Evolutionary conservation across 2,888 invertebrate species (phyloP).

Genomic region (Temnothorax unifasciatus): DNA sequence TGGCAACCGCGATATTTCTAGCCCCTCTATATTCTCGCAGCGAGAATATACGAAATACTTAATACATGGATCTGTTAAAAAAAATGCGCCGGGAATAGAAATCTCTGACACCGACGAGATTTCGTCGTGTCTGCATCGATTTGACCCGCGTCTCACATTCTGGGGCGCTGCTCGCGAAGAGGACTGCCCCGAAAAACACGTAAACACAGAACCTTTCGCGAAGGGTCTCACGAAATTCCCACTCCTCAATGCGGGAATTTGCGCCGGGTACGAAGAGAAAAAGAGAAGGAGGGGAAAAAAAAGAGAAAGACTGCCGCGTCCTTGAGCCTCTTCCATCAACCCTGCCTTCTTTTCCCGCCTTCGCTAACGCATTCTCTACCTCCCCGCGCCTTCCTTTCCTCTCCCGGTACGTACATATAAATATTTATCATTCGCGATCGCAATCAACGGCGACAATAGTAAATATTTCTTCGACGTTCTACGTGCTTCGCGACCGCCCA

Average conservation of each 20-base stretch:
- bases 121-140: neutral
- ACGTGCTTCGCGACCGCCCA: neutral
- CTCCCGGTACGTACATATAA: neutral
- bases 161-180: neutral
- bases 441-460: constrained; percentile 34
- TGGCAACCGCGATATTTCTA: constrained; percentile 37
- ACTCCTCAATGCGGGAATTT: constrained; percentile 51
- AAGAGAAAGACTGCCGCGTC: constrained; percentile 61
- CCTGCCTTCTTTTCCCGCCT: constrained; percentile 59
- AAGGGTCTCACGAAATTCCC: constrained; percentile 9
- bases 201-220: constrained; percentile 2
- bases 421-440: constrained; percentile 39
- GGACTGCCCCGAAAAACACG: neutral
- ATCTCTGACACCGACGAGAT: neutral
- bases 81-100: neutral
- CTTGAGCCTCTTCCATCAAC: constrained; percentile 67
- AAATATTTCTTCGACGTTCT: constrained; percentile 10
- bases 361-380: constrained; percentile 48
- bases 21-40: neutral
- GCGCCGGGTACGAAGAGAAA: constrained; percentile 43
- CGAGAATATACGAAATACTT: neutral
- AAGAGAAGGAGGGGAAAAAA: neutral
- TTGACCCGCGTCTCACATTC: constrained; percentile 1
- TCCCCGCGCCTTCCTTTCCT: constrained; percentile 1
- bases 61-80: neutral